These are phyloP conservation scores for Phylloscopus trochilus DNA, from an alignment of 2,113 vertebrate species.

Conservation along the genomic window DNA sequence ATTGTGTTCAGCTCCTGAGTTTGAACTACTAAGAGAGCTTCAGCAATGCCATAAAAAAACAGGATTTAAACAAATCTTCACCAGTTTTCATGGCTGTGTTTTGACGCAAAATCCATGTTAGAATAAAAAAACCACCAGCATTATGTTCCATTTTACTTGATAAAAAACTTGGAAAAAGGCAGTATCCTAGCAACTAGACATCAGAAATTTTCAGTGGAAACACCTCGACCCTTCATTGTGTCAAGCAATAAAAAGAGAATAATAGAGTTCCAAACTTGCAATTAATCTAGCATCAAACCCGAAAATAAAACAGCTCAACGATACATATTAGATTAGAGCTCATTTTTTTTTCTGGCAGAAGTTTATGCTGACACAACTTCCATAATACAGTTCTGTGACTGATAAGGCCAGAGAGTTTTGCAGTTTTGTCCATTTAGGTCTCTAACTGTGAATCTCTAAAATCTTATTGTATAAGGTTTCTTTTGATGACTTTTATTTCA, in stretches of 20 bases:
- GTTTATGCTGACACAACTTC: not conserved
- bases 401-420: not conserved
- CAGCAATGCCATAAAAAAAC: not conserved
- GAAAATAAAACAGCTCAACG: not conserved
- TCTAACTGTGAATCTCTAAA: not conserved
- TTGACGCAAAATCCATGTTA: not conserved
- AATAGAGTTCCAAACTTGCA: constrained; percentile 2
- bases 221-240: not conserved
- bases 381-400: not conserved
- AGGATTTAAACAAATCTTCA: not conserved
- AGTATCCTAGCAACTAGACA: constrained; percentile 24
- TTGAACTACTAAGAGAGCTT: not conserved
- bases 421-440: not conserved
- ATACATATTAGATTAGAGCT: not conserved
- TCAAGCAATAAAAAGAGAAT: constrained; percentile 11
- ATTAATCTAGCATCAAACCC: not conserved
- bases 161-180: not conserved
- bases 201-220: not conserved
- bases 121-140: not conserved
- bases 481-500: not conserved
- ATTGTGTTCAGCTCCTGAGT: not conserved
- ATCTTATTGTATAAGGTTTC: not conserved
- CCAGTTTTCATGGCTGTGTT: not conserved
- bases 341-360: not conserved
- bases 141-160: not conserved